phyloP scores from a whole-genome alignment of 2,113 vertebrate species.

The Ailurus styani region DNA sequence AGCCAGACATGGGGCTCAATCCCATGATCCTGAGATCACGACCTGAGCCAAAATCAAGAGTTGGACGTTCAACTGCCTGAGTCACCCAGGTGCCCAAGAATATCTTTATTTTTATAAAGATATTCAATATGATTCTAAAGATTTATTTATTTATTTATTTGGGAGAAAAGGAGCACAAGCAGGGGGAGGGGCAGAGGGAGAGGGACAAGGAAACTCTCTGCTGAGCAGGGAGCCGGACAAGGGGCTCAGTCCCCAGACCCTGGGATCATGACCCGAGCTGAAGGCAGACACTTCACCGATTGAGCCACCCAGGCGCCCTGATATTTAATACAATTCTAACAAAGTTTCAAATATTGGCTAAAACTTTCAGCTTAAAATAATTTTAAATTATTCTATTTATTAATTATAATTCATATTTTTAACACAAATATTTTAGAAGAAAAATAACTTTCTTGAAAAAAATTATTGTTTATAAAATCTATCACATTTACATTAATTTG shows the following conservation, averaged over 20 bases:
- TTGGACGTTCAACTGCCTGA: background rate
- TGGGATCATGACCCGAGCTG: background rate
- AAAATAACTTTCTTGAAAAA: background rate
- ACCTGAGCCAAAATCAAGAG: background rate
- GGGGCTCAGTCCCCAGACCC: background rate
- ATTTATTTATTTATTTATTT: background rate
- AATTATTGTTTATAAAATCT: background rate
- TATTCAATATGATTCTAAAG: background rate
- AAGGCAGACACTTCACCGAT: background rate
- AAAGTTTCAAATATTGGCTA: background rate
- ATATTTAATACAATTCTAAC: background rate
- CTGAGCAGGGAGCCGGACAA: background rate
- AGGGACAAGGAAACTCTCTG: background rate
- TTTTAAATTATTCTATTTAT: background rate
- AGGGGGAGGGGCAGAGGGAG: background rate
- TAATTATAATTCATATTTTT: background rate
- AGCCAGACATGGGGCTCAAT: background rate
- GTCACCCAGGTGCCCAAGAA: background rate
- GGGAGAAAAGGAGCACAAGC: background rate
- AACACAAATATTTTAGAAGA: background rate
- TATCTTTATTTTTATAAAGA: background rate
- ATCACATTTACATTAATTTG: background rate
- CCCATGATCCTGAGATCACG: background rate
- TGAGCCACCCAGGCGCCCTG: background rate
- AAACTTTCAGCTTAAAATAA: background rate